A percentile compares a stretch with the other conserved stretches of the same genome.
Evolutionary conservation across 2,888 invertebrate species (phyloP).

Genomic region (Pachycephus smyrnensis): DNA sequence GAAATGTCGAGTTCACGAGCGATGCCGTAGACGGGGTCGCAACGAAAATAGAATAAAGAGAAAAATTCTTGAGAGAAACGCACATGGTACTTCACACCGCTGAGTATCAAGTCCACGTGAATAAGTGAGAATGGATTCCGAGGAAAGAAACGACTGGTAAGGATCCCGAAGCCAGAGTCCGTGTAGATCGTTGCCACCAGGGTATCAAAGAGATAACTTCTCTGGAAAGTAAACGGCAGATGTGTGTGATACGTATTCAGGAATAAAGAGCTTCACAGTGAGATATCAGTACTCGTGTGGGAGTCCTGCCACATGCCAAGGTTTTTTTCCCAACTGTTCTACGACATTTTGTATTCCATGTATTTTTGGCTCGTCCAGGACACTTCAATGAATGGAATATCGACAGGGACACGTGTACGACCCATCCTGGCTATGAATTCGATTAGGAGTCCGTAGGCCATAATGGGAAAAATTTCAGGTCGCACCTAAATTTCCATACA

Average conservation of each 20-base stretch:
- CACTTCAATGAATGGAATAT: neutral
- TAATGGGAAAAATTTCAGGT: neutral
- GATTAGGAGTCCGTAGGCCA: neutral
- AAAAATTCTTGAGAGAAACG: neutral
- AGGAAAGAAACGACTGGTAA: neutral
- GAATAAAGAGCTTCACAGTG: conserved; percentile 7
- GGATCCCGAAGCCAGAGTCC: neutral
- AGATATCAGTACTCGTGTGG: conserved; percentile 34
- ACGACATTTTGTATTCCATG: conserved; percentile 28
- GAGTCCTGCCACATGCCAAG: conserved; percentile 45
- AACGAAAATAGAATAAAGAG: neutral
- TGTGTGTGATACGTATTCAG: neutral
- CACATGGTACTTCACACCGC: neutral
- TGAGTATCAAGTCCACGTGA: neutral
- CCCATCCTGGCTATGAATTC: neutral
- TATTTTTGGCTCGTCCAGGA: neutral
- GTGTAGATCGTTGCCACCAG: neutral
- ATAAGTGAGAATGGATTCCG: neutral
- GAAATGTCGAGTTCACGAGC: neutral
- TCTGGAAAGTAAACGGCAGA: neutral
- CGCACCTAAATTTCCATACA: neutral
- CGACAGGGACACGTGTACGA: neutral
- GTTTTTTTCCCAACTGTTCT: conserved; percentile 34
- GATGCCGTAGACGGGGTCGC: neutral
- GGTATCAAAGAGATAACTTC: neutral